Evolutionary conservation across 2,797 vertebrate genomes (phyloP), one percentile per base, ranked within the genome.

Genomic region (Hipposideros larvatus): DNA sequence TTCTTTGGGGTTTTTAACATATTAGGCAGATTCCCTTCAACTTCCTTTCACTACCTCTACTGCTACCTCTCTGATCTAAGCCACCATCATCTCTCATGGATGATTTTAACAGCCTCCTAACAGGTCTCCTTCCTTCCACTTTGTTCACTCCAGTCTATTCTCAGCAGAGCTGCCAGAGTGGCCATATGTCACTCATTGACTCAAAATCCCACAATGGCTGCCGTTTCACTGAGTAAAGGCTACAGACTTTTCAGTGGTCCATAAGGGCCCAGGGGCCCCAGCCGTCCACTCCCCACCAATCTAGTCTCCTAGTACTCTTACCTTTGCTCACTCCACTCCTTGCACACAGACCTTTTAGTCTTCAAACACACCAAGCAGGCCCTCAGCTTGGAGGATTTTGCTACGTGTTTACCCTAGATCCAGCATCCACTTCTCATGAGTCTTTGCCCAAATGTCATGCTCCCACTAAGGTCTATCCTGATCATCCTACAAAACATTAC

Each of bases 241-340:
- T 41, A 24, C 28, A 24, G 10, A 57, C 14, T 65, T 63, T 26
- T 26, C 83, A 34, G 4, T 48, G 37, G 43, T 15, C 77, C 26
- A 37, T 19, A 11, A 70, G 43, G 9, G 8, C 59, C 51, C 34
- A 0, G 1, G 0, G 2, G 7, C 53, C 18, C n/a, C 11, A 46
- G 34, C 11, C 21, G 5, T 87, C 5, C n/a, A 41, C 34, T 31
- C 19, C 16, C 1, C 51, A n/a, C 37, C 34, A 31, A 6, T 28
- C 59, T 21, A 21, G n/a, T 63, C 10, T 43, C 34, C 34, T 55
- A 6, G 34, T 31, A 19, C 43, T 19, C 31, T 80, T 9, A 1
- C 1, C 37, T 13, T 55, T 68, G 59, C 61, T 68, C 13, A 9
- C 26, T 74, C 87, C 1, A 18, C 15, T 57, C 5, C 71, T 63